phyloP scores from a whole-genome alignment of 2,113 vertebrate species.

The Atherinomorus stipes region DNA sequence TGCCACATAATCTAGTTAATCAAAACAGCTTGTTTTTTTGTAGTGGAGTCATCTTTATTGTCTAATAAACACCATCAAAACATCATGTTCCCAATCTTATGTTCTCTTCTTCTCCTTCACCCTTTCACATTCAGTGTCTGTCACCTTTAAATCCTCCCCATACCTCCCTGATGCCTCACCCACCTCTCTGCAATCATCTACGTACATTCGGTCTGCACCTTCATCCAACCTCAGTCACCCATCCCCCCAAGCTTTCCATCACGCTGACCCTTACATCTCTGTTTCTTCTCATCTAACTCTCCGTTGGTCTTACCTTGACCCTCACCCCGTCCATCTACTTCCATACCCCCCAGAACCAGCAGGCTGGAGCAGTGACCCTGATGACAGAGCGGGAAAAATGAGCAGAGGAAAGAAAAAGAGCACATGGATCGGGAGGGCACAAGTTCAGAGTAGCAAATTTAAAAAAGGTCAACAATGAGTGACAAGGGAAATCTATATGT shows the following conservation, averaged over 20 bases:
- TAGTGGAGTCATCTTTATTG: no score
- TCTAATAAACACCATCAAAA: no score
- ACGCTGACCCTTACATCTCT: constrained; percentile 40
- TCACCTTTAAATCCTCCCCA: no score
- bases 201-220: constrained; percentile 30
- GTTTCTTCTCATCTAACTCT: constrained; percentile 25
- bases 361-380: constrained; percentile 4
- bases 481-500: constrained; percentile 44
- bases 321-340: constrained; percentile 30
- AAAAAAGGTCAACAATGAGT: constrained; percentile 52
- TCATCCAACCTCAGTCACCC: constrained; percentile 14
- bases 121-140: not conserved
- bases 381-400: constrained; percentile 8
- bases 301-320: constrained; percentile 36
- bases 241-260: constrained; percentile 41
- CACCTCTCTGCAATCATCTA: constrained; percentile 3
- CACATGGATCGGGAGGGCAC: not conserved
- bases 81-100: no score
- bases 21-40: no score
- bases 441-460: constrained; percentile 7
- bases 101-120: not conserved
- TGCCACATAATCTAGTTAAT: no score
- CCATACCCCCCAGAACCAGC: constrained; percentile 18
- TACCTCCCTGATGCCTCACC: constrained; percentile 8
- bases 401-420: not conserved